A percentile compares a stretch with the other conserved stretches of the same genome.
Evolutionary conservation across 1,140 invertebrate genomes (phyloP).

Genomic region (Drosophila athabasca): DNA sequence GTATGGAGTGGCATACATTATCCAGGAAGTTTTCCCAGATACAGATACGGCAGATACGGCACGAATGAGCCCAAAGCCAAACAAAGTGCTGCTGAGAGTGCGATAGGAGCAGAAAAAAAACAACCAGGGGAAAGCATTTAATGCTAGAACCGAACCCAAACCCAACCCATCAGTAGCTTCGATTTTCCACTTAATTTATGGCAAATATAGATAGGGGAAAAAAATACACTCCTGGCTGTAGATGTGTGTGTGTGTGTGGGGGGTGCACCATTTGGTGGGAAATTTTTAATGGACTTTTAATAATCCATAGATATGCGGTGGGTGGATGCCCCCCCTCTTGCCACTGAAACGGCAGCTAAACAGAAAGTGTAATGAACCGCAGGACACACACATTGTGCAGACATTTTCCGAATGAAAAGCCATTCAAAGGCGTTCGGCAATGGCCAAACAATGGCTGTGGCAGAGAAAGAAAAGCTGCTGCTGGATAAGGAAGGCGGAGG

Average conservation of each 20-base stretch:
- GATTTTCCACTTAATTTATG: conserved; percentile 77
- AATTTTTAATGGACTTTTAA: conserved; percentile 77
- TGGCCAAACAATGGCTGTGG: conserved; percentile 64
- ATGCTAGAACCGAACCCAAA: conserved; percentile 14
- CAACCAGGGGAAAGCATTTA: conserved; percentile 37
- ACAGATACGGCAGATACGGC: conserved; percentile 59
- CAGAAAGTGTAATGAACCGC: conserved; percentile 78
- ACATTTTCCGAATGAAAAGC: conserved; percentile 77
- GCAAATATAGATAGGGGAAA: conserved; percentile 43
- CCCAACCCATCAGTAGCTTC: not conserved
- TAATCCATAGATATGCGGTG: conserved; percentile 46
- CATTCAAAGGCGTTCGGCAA: conserved; percentile 70
- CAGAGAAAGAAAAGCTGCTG: conserved; percentile 14
- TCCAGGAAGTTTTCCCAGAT: conserved; percentile 20
- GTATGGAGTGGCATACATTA: conserved; percentile 6
- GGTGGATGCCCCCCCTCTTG: not conserved
- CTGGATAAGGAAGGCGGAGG: conserved; percentile 3
- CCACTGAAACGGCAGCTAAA: conserved; percentile 50
- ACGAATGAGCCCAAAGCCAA: conserved; percentile 59
- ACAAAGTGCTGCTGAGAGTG: conserved; percentile 62
- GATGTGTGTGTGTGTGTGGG: not conserved
- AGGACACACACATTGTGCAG: conserved; percentile 75
- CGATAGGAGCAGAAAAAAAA: conserved; percentile 39
- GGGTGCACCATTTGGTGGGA: conserved; percentile 44
- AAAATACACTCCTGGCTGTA: not conserved